Evolutionary conservation across 2,888 invertebrate species (phyloP).

Genomic region (Dryadula phaetusa): DNA sequence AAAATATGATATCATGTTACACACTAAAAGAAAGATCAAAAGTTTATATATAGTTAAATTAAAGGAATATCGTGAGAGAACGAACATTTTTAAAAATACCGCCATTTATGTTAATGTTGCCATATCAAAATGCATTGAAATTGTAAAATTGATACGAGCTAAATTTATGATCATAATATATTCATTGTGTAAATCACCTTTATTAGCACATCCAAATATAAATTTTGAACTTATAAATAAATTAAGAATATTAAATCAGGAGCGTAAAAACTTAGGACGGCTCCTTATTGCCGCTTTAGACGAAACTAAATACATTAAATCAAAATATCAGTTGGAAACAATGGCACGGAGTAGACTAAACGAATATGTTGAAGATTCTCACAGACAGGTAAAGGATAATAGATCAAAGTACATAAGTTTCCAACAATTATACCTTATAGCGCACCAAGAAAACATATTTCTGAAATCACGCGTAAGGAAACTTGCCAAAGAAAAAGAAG

Average conservation of each 20-base stretch:
- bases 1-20: conserved; percentile 56
- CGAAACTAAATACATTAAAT: conserved; percentile 69
- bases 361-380: conserved; percentile 60
- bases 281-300: conserved; percentile 64
- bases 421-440: conserved; percentile 67
- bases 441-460: conserved; percentile 71
- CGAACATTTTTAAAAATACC: conserved; percentile 50
- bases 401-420: conserved; percentile 63
- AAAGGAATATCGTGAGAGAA: conserved; percentile 35
- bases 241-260: conserved; percentile 62
- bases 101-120: conserved; percentile 47
- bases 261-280: conserved; percentile 62
- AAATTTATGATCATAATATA: neutral
- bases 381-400: conserved; percentile 66
- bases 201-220: conserved; percentile 43
- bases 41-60: conserved; percentile 45
- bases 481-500: conserved; percentile 63
- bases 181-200: conserved; percentile 1
- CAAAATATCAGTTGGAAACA: conserved; percentile 63
- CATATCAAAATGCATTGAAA: conserved; percentile 44
- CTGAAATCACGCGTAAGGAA: conserved; percentile 64
- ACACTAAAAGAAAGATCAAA: conserved; percentile 50
- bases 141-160: neutral
- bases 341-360: conserved; percentile 65
- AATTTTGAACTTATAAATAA: conserved; percentile 61